These are phyloP conservation scores for Alethe castanea DNA, from an alignment of 2,113 vertebrate genomes.

Conservation along the genomic window DNA sequence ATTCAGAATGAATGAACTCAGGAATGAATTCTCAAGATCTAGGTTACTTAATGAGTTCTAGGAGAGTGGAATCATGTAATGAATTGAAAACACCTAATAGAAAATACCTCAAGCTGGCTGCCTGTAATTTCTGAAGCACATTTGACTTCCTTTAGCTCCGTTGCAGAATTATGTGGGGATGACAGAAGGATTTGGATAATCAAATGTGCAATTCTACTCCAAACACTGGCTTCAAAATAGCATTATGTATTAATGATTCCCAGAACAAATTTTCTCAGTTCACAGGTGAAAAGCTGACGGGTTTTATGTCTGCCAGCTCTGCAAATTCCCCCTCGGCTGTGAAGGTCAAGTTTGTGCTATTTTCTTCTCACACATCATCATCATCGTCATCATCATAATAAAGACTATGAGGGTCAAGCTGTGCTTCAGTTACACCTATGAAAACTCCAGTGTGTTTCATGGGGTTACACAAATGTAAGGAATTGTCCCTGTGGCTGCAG, in stretches of 20 bases:
- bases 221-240: slow-evolving; percentile 41
- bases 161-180: not conserved
- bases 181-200: slow-evolving; percentile 38
- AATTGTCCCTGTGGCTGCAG: not conserved
- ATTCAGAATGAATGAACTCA: not conserved
- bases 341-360: slow-evolving; percentile 41
- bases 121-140: slow-evolving; percentile 28
- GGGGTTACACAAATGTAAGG: not conserved
- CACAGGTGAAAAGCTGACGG: slow-evolving; percentile 27
- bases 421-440: not conserved
- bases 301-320: slow-evolving; percentile 39
- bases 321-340: not conserved
- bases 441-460: not conserved
- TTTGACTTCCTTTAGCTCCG: not conserved
- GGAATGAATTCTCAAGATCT: slow-evolving; percentile 10
- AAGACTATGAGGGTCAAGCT: slow-evolving; percentile 5
- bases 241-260: slow-evolving; percentile 52
- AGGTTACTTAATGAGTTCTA: slow-evolving; percentile 49
- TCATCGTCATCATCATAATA: slow-evolving; percentile 12
- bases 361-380: slow-evolving; percentile 66
- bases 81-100: slow-evolving; percentile 21
- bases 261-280: slow-evolving; percentile 50
- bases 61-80: slow-evolving; percentile 7
- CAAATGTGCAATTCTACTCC: not conserved
- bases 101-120: slow-evolving; percentile 25